Conservation (phyloP, 2,113 vertebrate species). For the Perca schrenkii region DNA sequence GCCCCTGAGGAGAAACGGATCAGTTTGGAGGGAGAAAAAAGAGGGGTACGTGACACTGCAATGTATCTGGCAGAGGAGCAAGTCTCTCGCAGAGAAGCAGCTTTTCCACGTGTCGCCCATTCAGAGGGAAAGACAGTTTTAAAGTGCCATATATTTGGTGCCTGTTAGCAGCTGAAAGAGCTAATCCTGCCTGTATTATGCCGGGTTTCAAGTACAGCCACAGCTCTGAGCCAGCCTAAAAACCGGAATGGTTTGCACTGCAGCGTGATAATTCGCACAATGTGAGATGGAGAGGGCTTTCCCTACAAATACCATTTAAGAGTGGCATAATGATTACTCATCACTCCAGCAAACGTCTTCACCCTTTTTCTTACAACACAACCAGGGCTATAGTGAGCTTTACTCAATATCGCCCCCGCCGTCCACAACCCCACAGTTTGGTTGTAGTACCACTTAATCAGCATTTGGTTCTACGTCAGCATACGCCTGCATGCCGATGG, state of each 20-base stretch:
- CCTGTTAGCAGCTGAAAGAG: constrained; percentile 71
- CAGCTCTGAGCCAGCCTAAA: constrained; percentile 37
- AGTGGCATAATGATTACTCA: constrained; percentile 71
- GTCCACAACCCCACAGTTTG: constrained; percentile 27
- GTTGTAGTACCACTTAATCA: constrained; percentile 48
- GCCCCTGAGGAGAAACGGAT: constrained; percentile 80
- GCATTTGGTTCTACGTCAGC: constrained; percentile 80
- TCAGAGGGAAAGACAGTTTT: constrained; percentile 63
- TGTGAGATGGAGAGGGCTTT: constrained; percentile 50
- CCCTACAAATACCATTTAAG: constrained; percentile 72
- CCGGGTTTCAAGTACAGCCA: constrained; percentile 45
- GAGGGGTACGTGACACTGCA: constrained; percentile 72
- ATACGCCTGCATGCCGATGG: constrained; percentile 80
- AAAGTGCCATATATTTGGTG: constrained; percentile 75
- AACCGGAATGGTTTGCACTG: constrained; percentile 50
- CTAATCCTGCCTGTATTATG: constrained; percentile 57
- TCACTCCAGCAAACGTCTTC: constrained; percentile 70
- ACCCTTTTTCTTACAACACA: constrained; percentile 70
- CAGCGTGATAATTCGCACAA: constrained; percentile 64
- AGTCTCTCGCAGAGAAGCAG: constrained; percentile 74
- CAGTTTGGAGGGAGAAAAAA: constrained; percentile 70
- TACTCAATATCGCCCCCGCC: constrained; percentile 71
- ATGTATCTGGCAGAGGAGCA: constrained; percentile 77
- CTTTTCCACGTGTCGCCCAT: constrained; percentile 75
- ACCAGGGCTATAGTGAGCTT: constrained; percentile 15